phyloP scores from a whole-genome alignment of 2,113 vertebrate genomes.

The Plotosus lineatus region DNA sequence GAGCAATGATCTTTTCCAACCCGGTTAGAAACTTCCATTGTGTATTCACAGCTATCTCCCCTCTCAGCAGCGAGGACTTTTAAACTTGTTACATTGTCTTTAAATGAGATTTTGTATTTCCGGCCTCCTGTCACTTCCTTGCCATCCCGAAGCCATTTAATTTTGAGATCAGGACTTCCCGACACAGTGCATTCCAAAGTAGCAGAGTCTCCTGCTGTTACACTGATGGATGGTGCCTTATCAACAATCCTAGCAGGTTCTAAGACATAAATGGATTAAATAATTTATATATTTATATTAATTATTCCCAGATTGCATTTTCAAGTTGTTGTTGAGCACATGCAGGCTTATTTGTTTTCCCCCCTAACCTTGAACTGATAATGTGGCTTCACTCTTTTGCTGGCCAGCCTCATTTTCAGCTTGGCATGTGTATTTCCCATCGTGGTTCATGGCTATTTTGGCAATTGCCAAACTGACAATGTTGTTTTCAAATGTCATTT shows the following conservation, averaged over 20 bases:
- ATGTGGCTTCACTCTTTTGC: constrained; percentile 88
- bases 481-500: constrained; percentile 84
- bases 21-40: constrained; percentile 91
- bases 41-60: constrained; percentile 89
- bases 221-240: constrained; percentile 87
- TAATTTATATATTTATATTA: background rate
- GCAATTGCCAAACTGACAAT: constrained; percentile 81
- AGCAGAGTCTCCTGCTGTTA: constrained; percentile 91
- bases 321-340: background rate
- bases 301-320: background rate
- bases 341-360: background rate
- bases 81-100: constrained; percentile 86
- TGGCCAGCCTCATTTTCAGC: constrained; percentile 96
- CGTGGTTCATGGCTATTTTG: constrained; percentile 78
- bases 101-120: constrained; percentile 91
- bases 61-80: constrained; percentile 89
- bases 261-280: constrained; percentile 66
- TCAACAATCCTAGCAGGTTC: constrained; percentile 94
- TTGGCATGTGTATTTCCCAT: constrained; percentile 88
- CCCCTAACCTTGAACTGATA: constrained; percentile 93
- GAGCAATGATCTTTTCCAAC: constrained; percentile 90
- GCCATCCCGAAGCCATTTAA: constrained; percentile 94
- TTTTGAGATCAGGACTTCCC: constrained; percentile 93
- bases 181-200: constrained; percentile 87
- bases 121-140: constrained; percentile 87